Conservation (phyloP, 2,113 vertebrate species). For the Glaucomys volans region DNA sequence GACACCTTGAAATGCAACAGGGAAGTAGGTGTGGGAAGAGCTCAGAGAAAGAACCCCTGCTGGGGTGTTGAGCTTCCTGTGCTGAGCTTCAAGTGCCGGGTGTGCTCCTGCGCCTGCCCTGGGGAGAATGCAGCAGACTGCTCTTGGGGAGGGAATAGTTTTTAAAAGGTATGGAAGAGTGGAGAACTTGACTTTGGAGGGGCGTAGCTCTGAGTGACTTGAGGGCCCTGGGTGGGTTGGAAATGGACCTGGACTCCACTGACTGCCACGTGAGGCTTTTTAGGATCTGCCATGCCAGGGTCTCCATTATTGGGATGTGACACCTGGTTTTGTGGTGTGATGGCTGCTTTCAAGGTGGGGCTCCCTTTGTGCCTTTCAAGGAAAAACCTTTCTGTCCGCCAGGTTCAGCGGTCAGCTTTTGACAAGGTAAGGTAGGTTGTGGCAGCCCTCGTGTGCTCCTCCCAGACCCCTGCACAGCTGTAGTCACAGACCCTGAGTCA, state of each 20-base stretch:
- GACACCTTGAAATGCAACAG: background rate
- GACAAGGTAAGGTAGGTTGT: accelerated
- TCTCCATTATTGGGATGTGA: too few relatives aligned
- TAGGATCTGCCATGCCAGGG: too few relatives aligned
- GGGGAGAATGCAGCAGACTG: background rate
- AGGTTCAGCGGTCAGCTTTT: background rate
- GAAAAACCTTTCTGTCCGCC: background rate
- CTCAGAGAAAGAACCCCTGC: too few relatives aligned
- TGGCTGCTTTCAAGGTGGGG: background rate
- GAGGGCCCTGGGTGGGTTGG: accelerated
- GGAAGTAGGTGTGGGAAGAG: background rate
- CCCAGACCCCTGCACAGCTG: background rate
- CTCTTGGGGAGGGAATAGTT: background rate
- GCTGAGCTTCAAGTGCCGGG: too few relatives aligned
- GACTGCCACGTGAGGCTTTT: too few relatives aligned
- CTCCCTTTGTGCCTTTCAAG: background rate
- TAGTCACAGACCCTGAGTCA: too few relatives aligned
- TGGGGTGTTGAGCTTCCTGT: background rate
- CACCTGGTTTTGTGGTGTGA: too few relatives aligned
- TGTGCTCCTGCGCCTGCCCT: accelerated
- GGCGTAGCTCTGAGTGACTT: background rate
- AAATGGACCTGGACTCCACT: background rate
- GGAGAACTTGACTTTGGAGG: background rate
- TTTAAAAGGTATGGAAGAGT: background rate
- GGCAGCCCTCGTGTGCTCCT: background rate